Conservation (phyloP, 64 coral and sea anemone genomes). For the Actinia equina region DNA sequence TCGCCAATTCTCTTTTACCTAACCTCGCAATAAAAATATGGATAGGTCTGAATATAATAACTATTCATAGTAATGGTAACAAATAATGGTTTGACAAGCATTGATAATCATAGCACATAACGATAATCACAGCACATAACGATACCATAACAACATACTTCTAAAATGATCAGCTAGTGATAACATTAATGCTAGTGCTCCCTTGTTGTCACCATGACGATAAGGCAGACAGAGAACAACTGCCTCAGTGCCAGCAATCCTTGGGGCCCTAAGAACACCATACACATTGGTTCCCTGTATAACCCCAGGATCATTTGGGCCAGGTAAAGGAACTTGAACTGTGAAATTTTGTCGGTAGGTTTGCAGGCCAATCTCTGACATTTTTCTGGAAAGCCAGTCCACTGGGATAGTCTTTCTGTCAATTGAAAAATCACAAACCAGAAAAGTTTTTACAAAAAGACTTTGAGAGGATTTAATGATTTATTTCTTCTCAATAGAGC, state of each 20-base stretch:
- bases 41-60: too few species aligned
- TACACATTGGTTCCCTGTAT: constrained; percentile 72
- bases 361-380: constrained; percentile 71
- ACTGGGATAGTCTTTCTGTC: constrained; percentile 44
- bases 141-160: constrained; percentile 48
- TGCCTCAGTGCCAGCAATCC: constrained; percentile 92
- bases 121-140: too few species aligned
- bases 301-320: not conserved
- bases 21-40: too few species aligned
- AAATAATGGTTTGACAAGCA: too few species aligned
- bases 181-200: constrained; percentile 84
- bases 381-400: constrained; percentile 59
- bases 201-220: constrained; percentile 67
- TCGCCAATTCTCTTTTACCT: too few species aligned
- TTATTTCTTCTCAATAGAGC: too few species aligned
- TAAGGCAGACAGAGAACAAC: constrained; percentile 81
- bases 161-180: constrained; percentile 85
- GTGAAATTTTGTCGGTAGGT: constrained; percentile 88
- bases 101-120: too few species aligned
- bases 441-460: too few species aligned
- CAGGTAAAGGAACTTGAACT: constrained; percentile 57
- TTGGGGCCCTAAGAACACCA: constrained; percentile 88
- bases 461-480: too few species aligned
- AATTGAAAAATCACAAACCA: not conserved
- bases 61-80: too few species aligned